phyloP scores from a whole-genome alignment of 2,113 vertebrate genomes.

The Sander vitreus region DNA sequence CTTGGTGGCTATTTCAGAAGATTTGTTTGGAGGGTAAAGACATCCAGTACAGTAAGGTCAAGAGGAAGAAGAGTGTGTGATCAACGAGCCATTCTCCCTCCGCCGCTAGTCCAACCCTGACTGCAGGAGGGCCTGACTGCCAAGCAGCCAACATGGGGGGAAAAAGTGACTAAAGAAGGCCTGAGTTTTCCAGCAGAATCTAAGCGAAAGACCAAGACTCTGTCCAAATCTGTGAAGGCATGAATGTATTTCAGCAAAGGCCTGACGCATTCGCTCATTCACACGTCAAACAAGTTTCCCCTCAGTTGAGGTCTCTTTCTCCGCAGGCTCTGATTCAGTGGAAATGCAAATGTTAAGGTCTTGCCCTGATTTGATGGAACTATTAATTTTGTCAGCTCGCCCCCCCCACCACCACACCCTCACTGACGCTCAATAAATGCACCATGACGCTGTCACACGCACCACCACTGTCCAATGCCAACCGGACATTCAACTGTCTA shows the following conservation, averaged over 20 bases:
- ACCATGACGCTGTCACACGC: constrained; percentile 64
- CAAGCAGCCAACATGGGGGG: constrained; percentile 49
- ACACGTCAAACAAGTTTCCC: constrained; percentile 69
- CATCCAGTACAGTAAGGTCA: constrained; percentile 30
- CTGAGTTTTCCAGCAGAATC: constrained; percentile 68
- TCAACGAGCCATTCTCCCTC: constrained; percentile 34
- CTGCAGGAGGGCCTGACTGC: constrained; percentile 49
- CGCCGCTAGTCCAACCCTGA: constrained; percentile 16
- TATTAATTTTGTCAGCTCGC: constrained; percentile 38
- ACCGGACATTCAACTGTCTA: constrained; percentile 34
- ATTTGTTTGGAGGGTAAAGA: constrained; percentile 17
- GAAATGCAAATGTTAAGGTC: constrained; percentile 62
- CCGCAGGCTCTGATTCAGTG: constrained; percentile 54
- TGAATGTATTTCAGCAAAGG: constrained; percentile 60
- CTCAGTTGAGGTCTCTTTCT: constrained; percentile 60
- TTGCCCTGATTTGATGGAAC: constrained; percentile 55
- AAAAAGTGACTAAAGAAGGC: constrained; percentile 64
- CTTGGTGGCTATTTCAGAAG: background rate
- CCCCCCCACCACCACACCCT: background rate
- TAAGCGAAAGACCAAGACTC: constrained; percentile 42
- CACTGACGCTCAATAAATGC: constrained; percentile 51
- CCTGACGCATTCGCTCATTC: constrained; percentile 66
- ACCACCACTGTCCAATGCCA: constrained; percentile 36
- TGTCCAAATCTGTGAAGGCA: constrained; percentile 58
- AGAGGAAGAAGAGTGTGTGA: constrained; percentile 37